Percentiles rank a stretch among this genome's conserved stretches.
Conservation (phyloP, 2,113 vertebrate species). For the Myodes glareolus region DNA sequence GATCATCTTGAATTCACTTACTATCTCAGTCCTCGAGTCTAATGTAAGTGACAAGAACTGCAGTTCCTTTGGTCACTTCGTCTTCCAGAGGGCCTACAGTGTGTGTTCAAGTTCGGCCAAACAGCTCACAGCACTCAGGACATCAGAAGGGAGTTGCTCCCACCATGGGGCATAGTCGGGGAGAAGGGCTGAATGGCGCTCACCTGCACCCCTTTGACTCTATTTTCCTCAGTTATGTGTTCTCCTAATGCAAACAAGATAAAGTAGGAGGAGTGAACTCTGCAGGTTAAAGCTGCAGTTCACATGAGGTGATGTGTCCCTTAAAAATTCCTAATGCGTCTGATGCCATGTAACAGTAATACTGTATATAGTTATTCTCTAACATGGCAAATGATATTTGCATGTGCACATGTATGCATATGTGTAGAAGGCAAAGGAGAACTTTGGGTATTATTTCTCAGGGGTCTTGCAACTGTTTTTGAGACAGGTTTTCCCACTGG, state of each 20-base stretch:
- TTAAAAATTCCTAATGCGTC: constrained; percentile 24
- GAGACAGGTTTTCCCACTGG: too few relatives aligned
- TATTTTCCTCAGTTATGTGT: neutral
- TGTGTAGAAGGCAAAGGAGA: neutral
- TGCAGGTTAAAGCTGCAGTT: neutral
- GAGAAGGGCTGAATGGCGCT: neutral
- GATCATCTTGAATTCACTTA: constrained; percentile 37
- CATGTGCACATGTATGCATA: neutral
- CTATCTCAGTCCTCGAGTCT: constrained; percentile 8
- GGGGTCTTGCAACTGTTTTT: neutral
- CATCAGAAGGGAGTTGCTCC: neutral
- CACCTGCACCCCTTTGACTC: neutral
- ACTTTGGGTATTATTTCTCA: neutral
- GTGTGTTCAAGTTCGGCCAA: neutral
- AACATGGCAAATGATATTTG: neutral
- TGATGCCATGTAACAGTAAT: neutral
- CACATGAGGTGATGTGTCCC: neutral
- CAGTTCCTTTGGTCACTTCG: neutral
- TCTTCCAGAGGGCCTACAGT: neutral
- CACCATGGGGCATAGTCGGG: neutral
- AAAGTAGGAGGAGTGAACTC: neutral
- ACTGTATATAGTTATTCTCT: neutral
- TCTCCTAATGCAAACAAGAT: neutral
- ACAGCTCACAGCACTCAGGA: neutral
- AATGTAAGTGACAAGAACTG: neutral